Evolutionary conservation across 2,113 vertebrate genomes (phyloP).

Genomic region (Indicator indicator): DNA sequence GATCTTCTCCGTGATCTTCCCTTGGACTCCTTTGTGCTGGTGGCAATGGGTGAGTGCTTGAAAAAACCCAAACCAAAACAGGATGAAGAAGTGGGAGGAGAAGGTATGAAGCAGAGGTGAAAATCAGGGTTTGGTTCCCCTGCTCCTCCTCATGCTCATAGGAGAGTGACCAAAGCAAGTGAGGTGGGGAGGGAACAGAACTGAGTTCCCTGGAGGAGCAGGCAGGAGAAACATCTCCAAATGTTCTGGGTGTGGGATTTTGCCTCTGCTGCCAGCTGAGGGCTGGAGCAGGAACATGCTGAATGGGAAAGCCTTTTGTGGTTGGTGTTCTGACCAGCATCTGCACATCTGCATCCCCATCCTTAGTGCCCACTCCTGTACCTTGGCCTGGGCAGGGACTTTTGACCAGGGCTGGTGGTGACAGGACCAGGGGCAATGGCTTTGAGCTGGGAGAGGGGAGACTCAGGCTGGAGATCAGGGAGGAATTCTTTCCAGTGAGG

Average conservation of each 20-base stretch:
- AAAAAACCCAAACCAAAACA: background rate
- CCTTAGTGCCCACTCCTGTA: too few species aligned
- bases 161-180: background rate
- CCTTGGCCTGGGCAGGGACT: too few species aligned
- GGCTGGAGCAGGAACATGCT: background rate
- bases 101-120: background rate
- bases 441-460: too few species aligned
- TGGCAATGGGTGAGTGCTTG: background rate
- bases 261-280: background rate
- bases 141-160: background rate
- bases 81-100: background rate
- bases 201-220: background rate
- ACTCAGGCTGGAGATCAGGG: too few species aligned
- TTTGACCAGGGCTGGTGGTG: too few species aligned
- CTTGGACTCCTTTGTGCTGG: background rate
- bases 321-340: background rate
- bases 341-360: background rate
- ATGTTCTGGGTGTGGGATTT: background rate
- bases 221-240: background rate
- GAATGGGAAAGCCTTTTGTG: background rate
- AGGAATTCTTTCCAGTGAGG: too few species aligned
- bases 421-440: too few species aligned
- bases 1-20: background rate
- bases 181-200: background rate
- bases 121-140: background rate